A percentile compares a stretch with the other conserved stretches of the same genome.
Evolutionary conservation across 2,113 vertebrate species (phyloP).

Genomic region (Holacanthus passer): DNA sequence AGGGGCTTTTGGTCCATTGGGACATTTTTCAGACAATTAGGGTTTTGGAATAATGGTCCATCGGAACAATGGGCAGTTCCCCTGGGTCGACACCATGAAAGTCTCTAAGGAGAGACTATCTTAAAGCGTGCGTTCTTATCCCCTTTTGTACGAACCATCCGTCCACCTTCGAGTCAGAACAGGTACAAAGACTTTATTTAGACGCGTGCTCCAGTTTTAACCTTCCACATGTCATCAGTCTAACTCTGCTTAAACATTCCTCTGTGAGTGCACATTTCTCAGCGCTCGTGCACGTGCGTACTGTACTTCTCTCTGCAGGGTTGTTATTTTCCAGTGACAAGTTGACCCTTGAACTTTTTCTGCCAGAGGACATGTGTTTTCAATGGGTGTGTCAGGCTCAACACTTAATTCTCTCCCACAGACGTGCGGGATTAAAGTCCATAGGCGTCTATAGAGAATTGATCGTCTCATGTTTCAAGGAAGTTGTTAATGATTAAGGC

Average conservation of each 20-base stretch:
- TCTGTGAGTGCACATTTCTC: slow-evolving; percentile 6
- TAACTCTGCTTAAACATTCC: slow-evolving; percentile 25
- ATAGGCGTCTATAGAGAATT: slow-evolving; percentile 42
- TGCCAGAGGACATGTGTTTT: slow-evolving; percentile 53
- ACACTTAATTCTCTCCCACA: slow-evolving; percentile 52
- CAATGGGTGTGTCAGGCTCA: slow-evolving; percentile 40
- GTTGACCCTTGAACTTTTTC: slow-evolving; percentile 60
- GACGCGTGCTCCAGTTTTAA: neutral
- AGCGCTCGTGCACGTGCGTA: neutral
- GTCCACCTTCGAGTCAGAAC: neutral
- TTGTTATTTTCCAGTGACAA: slow-evolving; percentile 56
- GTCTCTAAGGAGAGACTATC: neutral
- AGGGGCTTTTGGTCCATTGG: too few relatives aligned
- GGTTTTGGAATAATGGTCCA: too few relatives aligned
- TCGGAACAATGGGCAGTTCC: too few relatives aligned
- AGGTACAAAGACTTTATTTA: neutral
- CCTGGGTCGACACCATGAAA: neutral
- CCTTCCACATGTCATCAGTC: neutral
- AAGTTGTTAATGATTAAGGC: slow-evolving; percentile 62
- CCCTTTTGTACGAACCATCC: neutral
- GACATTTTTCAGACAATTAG: too few relatives aligned
- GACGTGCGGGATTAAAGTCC: slow-evolving; percentile 63
- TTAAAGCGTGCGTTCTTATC: neutral
- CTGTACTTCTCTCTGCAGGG: slow-evolving; percentile 18
- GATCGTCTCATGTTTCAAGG: slow-evolving; percentile 57